These are phyloP conservation scores for Anastrepha obliqua DNA, from an alignment of 1,140 invertebrate genomes.

Conservation along the genomic window DNA sequence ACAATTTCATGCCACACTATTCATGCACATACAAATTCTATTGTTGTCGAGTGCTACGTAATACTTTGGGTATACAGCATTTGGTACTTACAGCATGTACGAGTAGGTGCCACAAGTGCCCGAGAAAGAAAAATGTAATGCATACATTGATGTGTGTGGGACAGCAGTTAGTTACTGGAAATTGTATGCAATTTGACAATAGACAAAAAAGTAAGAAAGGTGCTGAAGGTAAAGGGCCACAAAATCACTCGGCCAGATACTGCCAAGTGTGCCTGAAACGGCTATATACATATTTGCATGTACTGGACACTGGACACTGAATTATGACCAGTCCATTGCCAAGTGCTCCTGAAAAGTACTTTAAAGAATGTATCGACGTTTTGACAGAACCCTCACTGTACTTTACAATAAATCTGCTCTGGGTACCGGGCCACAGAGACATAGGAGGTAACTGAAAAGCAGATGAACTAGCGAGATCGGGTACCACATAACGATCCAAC, in stretches of 20 bases:
- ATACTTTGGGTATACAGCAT: neutral
- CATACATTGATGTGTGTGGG: neutral
- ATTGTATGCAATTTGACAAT: slow-evolving; percentile 23
- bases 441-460: too few relatives aligned
- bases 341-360: too few relatives aligned
- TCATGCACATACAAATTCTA: neutral
- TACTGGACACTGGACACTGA: neutral
- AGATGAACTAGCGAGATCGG: too few relatives aligned
- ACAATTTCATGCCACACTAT: slow-evolving; percentile 41
- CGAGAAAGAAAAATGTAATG: neutral
- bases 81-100: too few relatives aligned
- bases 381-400: too few relatives aligned
- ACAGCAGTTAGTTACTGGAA: neutral
- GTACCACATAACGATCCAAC: too few relatives aligned
- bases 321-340: too few relatives aligned
- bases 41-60: slow-evolving; percentile 34
- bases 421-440: too few relatives aligned
- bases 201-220: neutral
- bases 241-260: neutral
- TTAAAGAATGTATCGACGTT: too few relatives aligned
- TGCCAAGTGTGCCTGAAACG: neutral
- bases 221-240: neutral
- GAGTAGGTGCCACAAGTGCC: slow-evolving; percentile 34
- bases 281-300: neutral
- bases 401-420: too few relatives aligned